Evolutionary conservation across 92 coral and sea anemone species (phyloP), one percentile per base, ranked within the genome.

Genomic region (Desmophyllum pertusum): DNA sequence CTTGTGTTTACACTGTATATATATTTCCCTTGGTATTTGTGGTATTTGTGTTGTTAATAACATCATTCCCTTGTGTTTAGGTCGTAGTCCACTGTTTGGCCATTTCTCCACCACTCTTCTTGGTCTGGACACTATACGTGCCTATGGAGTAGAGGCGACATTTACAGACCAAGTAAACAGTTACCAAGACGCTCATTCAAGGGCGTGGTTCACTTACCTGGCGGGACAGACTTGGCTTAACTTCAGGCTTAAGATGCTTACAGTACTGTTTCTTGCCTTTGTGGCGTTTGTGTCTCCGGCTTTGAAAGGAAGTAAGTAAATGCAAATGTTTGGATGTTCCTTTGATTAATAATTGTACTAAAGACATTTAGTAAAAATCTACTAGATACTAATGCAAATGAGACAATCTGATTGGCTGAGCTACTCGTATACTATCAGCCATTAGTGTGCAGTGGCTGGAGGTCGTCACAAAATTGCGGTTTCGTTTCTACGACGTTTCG

Each of bases 21-120:
- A n/a, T n/a, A n/a, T n/a, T n/a, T n/a, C n/a, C n/a, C n/a, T n/a
- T n/a, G n/a, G n/a, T n/a, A n/a, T n/a, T n/a, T n/a, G n/a, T 27
- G 65, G 10, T 59, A 33, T 8, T 59, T 59, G 65, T 21, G 63
- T 2, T 2, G 5, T 25, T 9, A 29, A 37, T 35, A 5, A 3
- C 13, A 67, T 7, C 10, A 67, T n/a, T n/a, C n/a, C n/a, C n/a
- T n/a, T n/a, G n/a, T n/a, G n/a, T 50, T 21, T 10, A 95, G 98
- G 89, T 81, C 98, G 98, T 33, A 95, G 98, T 79, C 98, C 98
- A 11, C 62, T 95, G 63, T 95, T 91, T 70, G 96, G 97, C 59
- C 98, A 95, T 81, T 90, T 95, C 70, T 95, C 98, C 46, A 94
- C 98, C 42, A 95, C 98, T 25, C 95, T 95, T 9, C 97, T 93